Base-by-base conservation (phyloP, 1,140 invertebrate species). In the Penaeus chinensis region DNA sequence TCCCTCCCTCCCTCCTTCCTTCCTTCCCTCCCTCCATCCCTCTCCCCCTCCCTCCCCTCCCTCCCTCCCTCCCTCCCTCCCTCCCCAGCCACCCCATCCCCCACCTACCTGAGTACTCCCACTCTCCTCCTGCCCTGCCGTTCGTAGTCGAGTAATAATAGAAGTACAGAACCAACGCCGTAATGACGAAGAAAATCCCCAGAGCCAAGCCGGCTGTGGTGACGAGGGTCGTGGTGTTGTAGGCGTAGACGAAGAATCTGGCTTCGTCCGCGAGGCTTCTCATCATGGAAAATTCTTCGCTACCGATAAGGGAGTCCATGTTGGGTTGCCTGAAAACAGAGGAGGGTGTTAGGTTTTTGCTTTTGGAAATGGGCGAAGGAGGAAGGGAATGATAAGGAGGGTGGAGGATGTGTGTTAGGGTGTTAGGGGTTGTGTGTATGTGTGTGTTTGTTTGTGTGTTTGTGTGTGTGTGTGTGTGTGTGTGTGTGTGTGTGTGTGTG, bases 181-280 rank as follows among this genome's bases (percentile, higher is more conserved):
- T 82, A 1, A 82, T 24, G 66, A 87, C 20, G 86, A 87, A 87
- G 71, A 87, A 87, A 27, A 87, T 27, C 0, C 86, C 86, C 4
- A 87, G 80, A 18, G 71, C 80, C 8, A 87, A 42, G 5, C 86
- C 86, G 2, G 80, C 86, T 32, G 86, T 87, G 20, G 86, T 82
- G 19, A 87, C 80, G 1, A 87, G 71, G 27, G 86, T 87, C 11
- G 80, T 82, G 60, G 80, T 71, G 80, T 87, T 87, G 86, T 82
- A 87, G 11, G 80, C 60, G 61, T 87, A 87, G 27, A 87, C 86
- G 37, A 82, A 87, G 80, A 87, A 87, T 0, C 86, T 54, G 7
- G 86, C 86, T 32, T 63, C n/a, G 27, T 87, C 86, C 5, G 37
- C 86, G 66, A 32, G 11, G 27, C 63, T 63, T 42, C 62, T 20